Conservation (phyloP, 2,888 invertebrate genomes). For the Andrena bucephala region DNA sequence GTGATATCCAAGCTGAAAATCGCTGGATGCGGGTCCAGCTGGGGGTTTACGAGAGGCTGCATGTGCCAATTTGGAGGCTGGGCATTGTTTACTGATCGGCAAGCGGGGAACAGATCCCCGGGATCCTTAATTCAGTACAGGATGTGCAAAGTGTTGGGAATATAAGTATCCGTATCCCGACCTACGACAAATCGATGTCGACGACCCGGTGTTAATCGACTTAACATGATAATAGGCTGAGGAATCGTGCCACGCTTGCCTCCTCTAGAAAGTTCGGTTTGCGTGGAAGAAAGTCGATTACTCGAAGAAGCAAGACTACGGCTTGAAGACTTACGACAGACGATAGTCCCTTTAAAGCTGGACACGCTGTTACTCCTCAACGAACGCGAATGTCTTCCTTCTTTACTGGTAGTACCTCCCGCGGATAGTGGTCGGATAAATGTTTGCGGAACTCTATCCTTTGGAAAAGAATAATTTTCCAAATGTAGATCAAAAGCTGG, state of each 20-base stretch:
- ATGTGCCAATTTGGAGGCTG: not conserved
- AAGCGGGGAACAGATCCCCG: not conserved
- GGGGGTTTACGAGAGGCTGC: slow-evolving; percentile 24
- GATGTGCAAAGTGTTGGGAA: not conserved
- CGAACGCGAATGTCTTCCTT: slow-evolving; percentile 38
- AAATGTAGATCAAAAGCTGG: too few relatives aligned
- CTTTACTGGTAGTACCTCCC: not conserved
- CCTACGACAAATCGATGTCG: slow-evolving; percentile 63
- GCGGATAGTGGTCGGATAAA: not conserved
- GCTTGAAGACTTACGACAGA: slow-evolving; percentile 71
- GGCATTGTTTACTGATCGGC: slow-evolving; percentile 28
- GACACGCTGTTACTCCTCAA: slow-evolving; percentile 30
- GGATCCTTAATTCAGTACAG: not conserved
- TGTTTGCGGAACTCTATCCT: too few relatives aligned
- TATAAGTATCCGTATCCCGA: slow-evolving; percentile 37
- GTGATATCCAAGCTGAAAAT: slow-evolving; percentile 50
- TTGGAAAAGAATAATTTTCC: too few relatives aligned
- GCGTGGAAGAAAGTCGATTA: slow-evolving; percentile 70
- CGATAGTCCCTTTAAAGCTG: slow-evolving; percentile 66
- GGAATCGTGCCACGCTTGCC: slow-evolving; percentile 66
- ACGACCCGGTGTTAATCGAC: slow-evolving; percentile 69
- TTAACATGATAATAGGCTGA: slow-evolving; percentile 70
- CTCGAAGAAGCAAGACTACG: slow-evolving; percentile 58
- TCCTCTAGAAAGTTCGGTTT: slow-evolving; percentile 72
- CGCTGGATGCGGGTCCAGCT: slow-evolving; percentile 8